Base-by-base conservation (phyloP, 2,113 vertebrate genomes). In the Hyperopisus bebe region DNA sequence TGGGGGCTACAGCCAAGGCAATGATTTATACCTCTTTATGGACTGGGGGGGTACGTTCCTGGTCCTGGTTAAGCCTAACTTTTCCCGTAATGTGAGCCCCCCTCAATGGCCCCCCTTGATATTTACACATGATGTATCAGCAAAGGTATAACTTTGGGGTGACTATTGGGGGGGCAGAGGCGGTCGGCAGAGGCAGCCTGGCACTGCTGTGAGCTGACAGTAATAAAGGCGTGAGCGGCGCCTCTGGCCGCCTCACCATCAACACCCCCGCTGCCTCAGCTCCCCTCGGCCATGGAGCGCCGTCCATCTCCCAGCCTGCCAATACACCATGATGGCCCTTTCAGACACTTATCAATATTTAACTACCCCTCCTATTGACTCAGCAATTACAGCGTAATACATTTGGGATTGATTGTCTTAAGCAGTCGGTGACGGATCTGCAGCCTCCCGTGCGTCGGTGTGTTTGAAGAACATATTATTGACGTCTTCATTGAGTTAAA, bases 321-420 rank as follows among this genome's bases (percentile, higher is more conserved):
- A 94, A 96, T 96, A 96, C 31, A 88, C 91, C 90, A 92, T 95
- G 95, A 96, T 94, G 94, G 94, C 95, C 94, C 94, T 97, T 97
- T 97, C 96, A 96, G 95, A 96, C 91, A 94, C 94, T 96, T 97
- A 97, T 96, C 95, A 95, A 97, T 97, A 96, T 97, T 97, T 97
- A 97, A 96, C 93, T 96, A 93, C 93, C 90, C 94, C 92, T 94
- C 92, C 90, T 92, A 97, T 96, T 95, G 96, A 97, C 95, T 97
- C 94, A 95, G 96, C 95, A 97, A 97, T 97, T 97, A 96, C 93
- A 82, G 3, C 86, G 94, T 95, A 96, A 97, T 97, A 97, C 95
- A 97, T 97, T 96, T 94, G 95, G 96, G 97, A 96, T 96, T 96
- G 95, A 97, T 97, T 96, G 96, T 96, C 94, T 95, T 95, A 92